Evolutionary conservation across 1,140 invertebrate genomes (phyloP), one percentile per base, ranked within the genome.

Genomic region (Hyposmocoma kahamanoa): DNA sequence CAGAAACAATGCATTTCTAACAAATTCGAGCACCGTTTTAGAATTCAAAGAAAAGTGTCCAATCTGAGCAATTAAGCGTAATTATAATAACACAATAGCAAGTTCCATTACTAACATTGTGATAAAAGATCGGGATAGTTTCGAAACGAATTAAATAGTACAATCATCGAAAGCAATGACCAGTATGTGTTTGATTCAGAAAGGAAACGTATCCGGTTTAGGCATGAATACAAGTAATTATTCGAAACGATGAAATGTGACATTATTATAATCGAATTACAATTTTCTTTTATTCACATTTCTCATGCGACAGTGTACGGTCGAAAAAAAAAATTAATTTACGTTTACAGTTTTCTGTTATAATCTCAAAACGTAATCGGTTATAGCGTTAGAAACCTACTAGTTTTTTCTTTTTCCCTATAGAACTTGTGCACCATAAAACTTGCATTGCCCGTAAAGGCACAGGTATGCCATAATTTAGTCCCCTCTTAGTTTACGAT

Each of bases 51-150:
- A 17, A 36, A 17, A 2, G 8, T 36, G 32, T 36, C 32, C 32
- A 2, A n/a, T 36, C 13, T 58, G 46, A 50, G 62, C 61, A 70
- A 64, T 70, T 70, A 64, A 56, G 60, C 56, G 36, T 48, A 54
- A 59, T 70, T 62, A 64, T 49, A 55, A 28, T 19, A 41, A 34
- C 18, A 52, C 47, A 36, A 48, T 64, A 50, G 53, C 53, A 46
- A 56, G 42, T 58, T 44, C 26, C n/a, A n/a, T n/a, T 52, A 42
- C 50, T 36, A 20, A 56, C 26, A 56, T 67, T 67, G 57, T 67
- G 26, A 24, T 45, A 51, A 45, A 45, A 55, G 43, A n/a, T 36
- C 32, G 15, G 49, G 39, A 45, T 24, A 32, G 56, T 52, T 67
- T 58, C 24, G 52, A 22, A 39, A 24, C 46, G 49, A 54, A 43